Evolutionary conservation across 2,888 invertebrate genomes (phyloP).

Genomic region (Girardia tigrina): DNA sequence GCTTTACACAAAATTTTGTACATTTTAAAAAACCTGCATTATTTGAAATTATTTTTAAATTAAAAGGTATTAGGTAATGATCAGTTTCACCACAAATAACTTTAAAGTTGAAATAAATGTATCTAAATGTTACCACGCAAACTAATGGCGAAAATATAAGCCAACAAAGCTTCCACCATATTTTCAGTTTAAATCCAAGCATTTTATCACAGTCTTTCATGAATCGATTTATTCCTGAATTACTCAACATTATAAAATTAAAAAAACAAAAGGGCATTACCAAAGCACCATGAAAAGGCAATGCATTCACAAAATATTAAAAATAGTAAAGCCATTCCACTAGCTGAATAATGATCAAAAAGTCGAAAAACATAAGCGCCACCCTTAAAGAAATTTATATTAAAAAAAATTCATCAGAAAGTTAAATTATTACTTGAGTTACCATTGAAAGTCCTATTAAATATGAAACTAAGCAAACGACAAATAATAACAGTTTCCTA

Average conservation of each 20-base stretch:
- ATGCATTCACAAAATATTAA: slow-evolving; percentile 96
- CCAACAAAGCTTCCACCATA: slow-evolving; percentile 99
- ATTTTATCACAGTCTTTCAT: slow-evolving; percentile 92
- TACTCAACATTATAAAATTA: background rate
- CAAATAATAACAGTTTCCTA: slow-evolving; percentile 82
- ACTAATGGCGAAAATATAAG: slow-evolving; percentile 63
- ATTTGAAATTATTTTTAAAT: no score
- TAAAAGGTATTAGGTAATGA: no score
- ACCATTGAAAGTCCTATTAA: slow-evolving; percentile 68
- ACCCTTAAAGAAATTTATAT: slow-evolving; percentile 53
- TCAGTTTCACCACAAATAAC: no score
- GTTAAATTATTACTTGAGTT: slow-evolving; percentile 47
- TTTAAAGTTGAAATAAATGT: no score
- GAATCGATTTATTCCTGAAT: slow-evolving; percentile 66
- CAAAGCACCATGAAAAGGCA: slow-evolving; percentile 93
- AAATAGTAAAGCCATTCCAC: slow-evolving; percentile 84
- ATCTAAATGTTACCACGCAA: no score
- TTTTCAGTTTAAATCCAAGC: slow-evolving; percentile 93
- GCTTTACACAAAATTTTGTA: no score
- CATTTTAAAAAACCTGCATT: no score
- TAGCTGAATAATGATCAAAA: slow-evolving; percentile 93
- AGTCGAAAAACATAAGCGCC: slow-evolving; percentile 99
- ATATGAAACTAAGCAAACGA: slow-evolving; percentile 82
- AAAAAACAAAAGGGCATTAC: slow-evolving; percentile 50
- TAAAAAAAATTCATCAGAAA: background rate